Evolutionary conservation across 2,113 vertebrate species (phyloP).

Genomic region (Phylloscopus whistleri): DNA sequence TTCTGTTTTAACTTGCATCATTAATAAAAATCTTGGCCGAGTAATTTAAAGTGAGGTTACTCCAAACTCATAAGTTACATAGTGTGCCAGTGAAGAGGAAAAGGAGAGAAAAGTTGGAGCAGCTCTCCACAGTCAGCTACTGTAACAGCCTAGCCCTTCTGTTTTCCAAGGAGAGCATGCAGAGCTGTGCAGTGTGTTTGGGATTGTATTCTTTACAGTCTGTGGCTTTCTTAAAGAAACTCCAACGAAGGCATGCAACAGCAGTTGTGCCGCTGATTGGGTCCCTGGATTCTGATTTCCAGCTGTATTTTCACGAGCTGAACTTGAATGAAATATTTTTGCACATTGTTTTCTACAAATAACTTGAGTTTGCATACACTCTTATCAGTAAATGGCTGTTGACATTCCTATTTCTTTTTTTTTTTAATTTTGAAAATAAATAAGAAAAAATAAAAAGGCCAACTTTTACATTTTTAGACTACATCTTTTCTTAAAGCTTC

Average conservation of each 20-base stretch:
- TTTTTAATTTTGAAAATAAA: not conserved
- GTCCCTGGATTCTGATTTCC: not conserved
- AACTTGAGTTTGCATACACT: slow-evolving; percentile 5
- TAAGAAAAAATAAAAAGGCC: not conserved
- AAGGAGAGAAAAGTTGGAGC: not conserved
- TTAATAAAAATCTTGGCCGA: not conserved
- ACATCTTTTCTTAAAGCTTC: not conserved
- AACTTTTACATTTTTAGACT: slow-evolving; percentile 14
- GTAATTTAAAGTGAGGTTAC: not conserved
- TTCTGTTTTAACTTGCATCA: not conserved
- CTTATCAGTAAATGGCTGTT: not conserved
- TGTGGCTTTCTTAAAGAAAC: not conserved
- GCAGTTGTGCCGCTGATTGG: not conserved
- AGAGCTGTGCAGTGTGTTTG: not conserved
- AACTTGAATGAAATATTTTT: not conserved
- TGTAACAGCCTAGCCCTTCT: not conserved
- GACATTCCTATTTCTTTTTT: not conserved
- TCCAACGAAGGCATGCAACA: not conserved
- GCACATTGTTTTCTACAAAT: slow-evolving; percentile 3
- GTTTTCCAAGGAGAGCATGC: not conserved
- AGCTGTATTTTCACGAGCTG: not conserved
- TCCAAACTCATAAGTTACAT: not conserved
- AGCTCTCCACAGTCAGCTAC: not conserved
- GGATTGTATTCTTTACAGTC: not conserved
- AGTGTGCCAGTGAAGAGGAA: not conserved